Percentiles rank a stretch among this genome's conserved stretches.
These are phyloP conservation scores for Acronicta psi DNA, from an alignment of 2,888 invertebrate species.

Conservation along the genomic window DNA sequence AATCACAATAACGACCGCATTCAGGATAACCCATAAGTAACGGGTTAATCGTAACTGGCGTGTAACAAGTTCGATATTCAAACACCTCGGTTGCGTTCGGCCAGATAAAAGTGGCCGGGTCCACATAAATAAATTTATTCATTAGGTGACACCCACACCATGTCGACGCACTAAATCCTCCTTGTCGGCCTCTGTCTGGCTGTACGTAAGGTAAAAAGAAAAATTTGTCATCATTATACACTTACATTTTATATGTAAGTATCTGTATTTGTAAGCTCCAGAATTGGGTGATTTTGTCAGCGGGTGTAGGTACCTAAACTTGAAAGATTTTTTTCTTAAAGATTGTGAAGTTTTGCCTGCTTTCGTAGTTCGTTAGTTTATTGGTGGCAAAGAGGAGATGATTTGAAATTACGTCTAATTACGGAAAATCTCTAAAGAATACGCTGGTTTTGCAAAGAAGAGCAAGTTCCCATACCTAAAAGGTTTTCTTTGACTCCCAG, in stretches of 20 bases:
- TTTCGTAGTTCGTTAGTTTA: no score
- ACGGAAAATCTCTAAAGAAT: no score
- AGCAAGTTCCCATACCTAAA: no score
- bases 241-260: conserved; percentile 47
- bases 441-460: no score
- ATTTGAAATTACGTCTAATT: no score
- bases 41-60: conserved; percentile 60
- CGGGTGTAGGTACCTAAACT: background rate
- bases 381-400: no score
- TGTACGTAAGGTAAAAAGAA: conserved; percentile 72
- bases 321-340: background rate
- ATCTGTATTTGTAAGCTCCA: conserved; percentile 24
- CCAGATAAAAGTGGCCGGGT: conserved; percentile 79
- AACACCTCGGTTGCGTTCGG: conserved; percentile 64
- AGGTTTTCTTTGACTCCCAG: no score
- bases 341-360: background rate
- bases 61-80: conserved; percentile 64
- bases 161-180: conserved; percentile 87
- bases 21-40: conserved; percentile 50
- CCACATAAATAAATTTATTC: conserved; percentile 88
- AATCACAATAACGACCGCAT: conserved; percentile 31
- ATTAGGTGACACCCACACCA: conserved; percentile 88
- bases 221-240: conserved; percentile 50
- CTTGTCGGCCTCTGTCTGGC: conserved; percentile 81
- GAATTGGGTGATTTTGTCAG: conserved; percentile 23